Evolutionary conservation across 2,888 invertebrate genomes (phyloP).

Genomic region (Protophormia terraenovae): DNA sequence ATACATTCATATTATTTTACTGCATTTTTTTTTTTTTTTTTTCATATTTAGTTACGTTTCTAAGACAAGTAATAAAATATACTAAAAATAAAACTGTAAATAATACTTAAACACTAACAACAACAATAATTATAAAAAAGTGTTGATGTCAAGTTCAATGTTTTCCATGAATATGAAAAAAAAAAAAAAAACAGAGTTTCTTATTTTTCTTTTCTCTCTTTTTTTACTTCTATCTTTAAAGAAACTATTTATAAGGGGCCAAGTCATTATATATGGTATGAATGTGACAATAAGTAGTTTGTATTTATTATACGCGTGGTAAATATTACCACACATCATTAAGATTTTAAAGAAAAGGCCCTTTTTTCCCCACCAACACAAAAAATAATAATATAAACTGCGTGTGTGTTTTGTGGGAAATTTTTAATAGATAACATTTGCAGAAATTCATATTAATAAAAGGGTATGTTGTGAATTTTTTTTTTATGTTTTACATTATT

Average conservation of each 20-base stretch:
- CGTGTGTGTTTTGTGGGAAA: constrained; percentile 16
- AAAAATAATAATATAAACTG: constrained; percentile 1
- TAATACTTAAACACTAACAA: constrained; percentile 16
- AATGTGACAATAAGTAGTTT: constrained; percentile 50
- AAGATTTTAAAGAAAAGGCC: background rate
- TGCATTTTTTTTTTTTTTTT: background rate
- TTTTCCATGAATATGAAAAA: constrained; percentile 41
- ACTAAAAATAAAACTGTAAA: constrained; percentile 37
- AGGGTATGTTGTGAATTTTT: constrained; percentile 17
- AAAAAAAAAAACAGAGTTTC: too few relatives aligned
- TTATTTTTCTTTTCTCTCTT: background rate
- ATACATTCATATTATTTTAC: constrained; percentile 3
- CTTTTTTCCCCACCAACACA: background rate
- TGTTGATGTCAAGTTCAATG: constrained; percentile 67
- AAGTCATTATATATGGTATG: background rate
- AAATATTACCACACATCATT: constrained; percentile 54
- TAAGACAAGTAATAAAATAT: constrained; percentile 4
- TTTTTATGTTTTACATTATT: background rate
- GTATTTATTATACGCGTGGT: constrained; percentile 51
- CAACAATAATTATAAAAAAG: constrained; percentile 10
- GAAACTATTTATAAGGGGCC: background rate
- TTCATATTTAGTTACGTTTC: background rate
- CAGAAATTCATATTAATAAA: constrained; percentile 9
- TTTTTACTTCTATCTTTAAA: background rate
- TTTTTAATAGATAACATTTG: background rate